Base-by-base conservation (phyloP, 1,140 invertebrate species). In the Lutraria rhynchaena region DNA sequence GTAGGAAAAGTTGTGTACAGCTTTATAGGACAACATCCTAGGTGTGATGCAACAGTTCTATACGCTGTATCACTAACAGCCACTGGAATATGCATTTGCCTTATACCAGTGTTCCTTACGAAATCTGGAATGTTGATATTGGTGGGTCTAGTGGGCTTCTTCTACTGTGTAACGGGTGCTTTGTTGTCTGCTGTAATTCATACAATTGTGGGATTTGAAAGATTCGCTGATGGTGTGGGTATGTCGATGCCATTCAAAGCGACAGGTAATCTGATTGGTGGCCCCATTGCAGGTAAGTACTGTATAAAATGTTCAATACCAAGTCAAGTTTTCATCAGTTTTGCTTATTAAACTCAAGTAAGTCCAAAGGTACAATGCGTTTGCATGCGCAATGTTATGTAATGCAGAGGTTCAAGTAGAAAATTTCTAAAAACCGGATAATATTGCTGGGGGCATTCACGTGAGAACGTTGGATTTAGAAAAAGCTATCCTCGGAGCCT, bases 91-190 rank as follows among this genome's bases (percentile, higher is more conserved):
- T 41, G 9, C 61, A 75, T 60, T 4, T 31, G 55, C 7, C 35
- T 75, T 4, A 61, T 41, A n/a, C 71, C 71, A 0, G 55, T 75
- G 0, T 57, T 60, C 9, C 41, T 57, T 22, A 57, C 71, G 1
- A 4, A 7, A 7, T n/a, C 71, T 17, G 71, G 49, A 17, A 61
- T 75, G 35, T 27, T 75, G 35, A 17, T 29, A 24, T n/a, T 75
- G 27, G 44, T 57, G 2, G 71, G 49, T 15, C 17, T 46, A 19
- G 71, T 75, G 15, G 71, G 71, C 17, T 75, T 75, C 57, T 61
- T 75, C 19, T 75, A 35, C 33, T 75, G 55, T 61, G 71, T 75
- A 19, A 75, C 71, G 7, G 71, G 71, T 31, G 71, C 71, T 46
- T 35, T 75, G 35, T 22, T 75, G n/a, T 19, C 44, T 1, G 57